These are phyloP conservation scores for Hirtodrosophila alboralis DNA, from an alignment of 2,888 invertebrate species.

Conservation along the genomic window DNA sequence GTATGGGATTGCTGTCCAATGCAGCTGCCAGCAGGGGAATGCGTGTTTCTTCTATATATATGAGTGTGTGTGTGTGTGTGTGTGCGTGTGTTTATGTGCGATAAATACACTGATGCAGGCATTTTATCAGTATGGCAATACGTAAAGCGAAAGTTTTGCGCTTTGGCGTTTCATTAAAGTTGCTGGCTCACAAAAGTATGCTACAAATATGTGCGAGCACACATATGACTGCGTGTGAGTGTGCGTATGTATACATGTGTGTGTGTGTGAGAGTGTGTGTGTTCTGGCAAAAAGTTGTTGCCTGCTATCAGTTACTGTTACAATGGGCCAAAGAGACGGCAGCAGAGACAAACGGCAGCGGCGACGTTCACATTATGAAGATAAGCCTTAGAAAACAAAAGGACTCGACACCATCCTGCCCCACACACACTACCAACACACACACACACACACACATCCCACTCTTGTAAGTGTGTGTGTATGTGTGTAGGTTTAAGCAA, in stretches of 20 bases:
- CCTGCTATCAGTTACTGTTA: conserved; percentile 71
- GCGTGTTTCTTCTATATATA: conserved; percentile 14
- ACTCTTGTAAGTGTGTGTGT: conserved; percentile 5
- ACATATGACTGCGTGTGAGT: conserved; percentile 17
- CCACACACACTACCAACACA: conserved; percentile 1
- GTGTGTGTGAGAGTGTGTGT: conserved; percentile 9
- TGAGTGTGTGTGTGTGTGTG: neutral
- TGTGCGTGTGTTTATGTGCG: conserved; percentile 5
- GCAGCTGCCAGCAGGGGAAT: conserved; percentile 43
- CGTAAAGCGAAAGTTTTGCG: conserved; percentile 67
- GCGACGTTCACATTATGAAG: conserved; percentile 76
- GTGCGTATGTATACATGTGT: neutral
- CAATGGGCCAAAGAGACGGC: conserved; percentile 56
- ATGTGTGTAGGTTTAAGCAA: conserved; percentile 33
- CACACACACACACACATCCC: too few relatives aligned
- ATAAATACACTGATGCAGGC: conserved; percentile 48
- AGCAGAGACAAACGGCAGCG: conserved; percentile 37
- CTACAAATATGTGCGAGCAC: conserved; percentile 52
- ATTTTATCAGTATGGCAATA: conserved; percentile 47
- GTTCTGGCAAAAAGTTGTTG: conserved; percentile 63
- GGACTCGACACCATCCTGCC: conserved; percentile 22
- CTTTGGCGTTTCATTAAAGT: conserved; percentile 75
- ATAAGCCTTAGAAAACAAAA: conserved; percentile 75
- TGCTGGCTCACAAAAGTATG: conserved; percentile 66
- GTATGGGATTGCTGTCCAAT: conserved; percentile 24